Evolutionary conservation across 2,888 invertebrate species (phyloP), one percentile per base, ranked within the genome.

Genomic region (Sympetrum striolatum): DNA sequence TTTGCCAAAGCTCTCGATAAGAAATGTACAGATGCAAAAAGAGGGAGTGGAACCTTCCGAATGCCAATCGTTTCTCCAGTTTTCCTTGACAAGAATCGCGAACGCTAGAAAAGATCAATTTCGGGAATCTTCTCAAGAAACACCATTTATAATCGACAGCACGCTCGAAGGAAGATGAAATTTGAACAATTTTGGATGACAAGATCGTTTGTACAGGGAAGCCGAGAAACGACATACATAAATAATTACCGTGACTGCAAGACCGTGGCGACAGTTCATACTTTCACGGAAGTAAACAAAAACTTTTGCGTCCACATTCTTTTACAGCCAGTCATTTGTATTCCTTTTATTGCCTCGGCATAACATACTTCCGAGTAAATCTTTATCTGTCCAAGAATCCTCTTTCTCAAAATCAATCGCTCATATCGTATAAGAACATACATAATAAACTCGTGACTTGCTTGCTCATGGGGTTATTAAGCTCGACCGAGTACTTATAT

Each of bases 401-500:
- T 64, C 25, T 64, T 64, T 64, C 64, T 64, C 64, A 64, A 64
- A 64, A 64, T 64, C 64, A 14, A 64, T 64, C 64, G 64, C 64
- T n/a, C n/a, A 64, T 64, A 64, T 64, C 64, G 64, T 64, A 64
- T 22, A 64, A 64, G 44, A 64, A 64, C n/a, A 64, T n/a, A 64
- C 64, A 64, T 64, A 64, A 64, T 64, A 64, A 22, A 64, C n/a
- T 58, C 58, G 82, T 82, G 82, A 82, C 82, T 82, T 53, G 82
- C 58, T 31, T 82, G 31, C 82, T 35, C 35, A 82, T 53, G 82
- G 58, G 53, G 35, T 58, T 58, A 82, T 82, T 82, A 58, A 82
- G 58, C 53, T 35, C 82, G 82, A 82, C 60, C 82, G 82, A 58
- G 82, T 60, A 82, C 53, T 82, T 58, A 58, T 58, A 82, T 82